phyloP scores from a whole-genome alignment of 2,888 invertebrate species.

The Diogma glabrata region DNA sequence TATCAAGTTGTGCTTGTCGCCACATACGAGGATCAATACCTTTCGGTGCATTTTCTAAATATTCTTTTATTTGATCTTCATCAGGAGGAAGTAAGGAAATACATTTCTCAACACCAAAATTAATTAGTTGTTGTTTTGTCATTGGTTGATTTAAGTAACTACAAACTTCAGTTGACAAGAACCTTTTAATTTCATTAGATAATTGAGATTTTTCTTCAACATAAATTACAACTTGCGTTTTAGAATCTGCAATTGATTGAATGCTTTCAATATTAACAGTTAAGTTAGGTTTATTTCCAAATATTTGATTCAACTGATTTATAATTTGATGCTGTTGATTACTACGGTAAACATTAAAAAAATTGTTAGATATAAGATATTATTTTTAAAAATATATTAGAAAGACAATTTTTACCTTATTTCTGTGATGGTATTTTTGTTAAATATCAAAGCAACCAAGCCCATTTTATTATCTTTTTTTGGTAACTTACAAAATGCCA shows the following conservation, averaged over 20 bases:
- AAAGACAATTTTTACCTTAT: slow-evolving; percentile 48
- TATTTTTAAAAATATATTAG: slow-evolving; percentile 22
- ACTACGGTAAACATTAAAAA: slow-evolving; percentile 32
- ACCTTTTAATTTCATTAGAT: slow-evolving; percentile 51
- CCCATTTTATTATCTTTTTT: slow-evolving; percentile 85
- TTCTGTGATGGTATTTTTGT: slow-evolving; percentile 58
- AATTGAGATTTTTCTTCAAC: slow-evolving; percentile 56
- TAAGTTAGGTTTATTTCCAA: slow-evolving; percentile 79
- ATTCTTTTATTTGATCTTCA: slow-evolving; percentile 70
- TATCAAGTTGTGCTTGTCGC: slow-evolving; percentile 92
- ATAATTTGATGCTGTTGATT: slow-evolving; percentile 59
- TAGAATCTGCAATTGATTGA: slow-evolving; percentile 65
- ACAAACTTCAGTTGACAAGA: slow-evolving; percentile 61
- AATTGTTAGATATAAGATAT: neutral
- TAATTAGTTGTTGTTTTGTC: slow-evolving; percentile 59
- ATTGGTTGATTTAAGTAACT: slow-evolving; percentile 56
- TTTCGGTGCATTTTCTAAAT: slow-evolving; percentile 79
- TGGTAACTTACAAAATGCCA: slow-evolving; percentile 83
- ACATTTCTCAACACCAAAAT: slow-evolving; percentile 59
- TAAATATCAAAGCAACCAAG: slow-evolving; percentile 72
- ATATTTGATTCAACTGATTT: slow-evolving; percentile 51
- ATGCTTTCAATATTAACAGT: slow-evolving; percentile 65
- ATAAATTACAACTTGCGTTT: slow-evolving; percentile 64
- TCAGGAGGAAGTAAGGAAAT: slow-evolving; percentile 64
- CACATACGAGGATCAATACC: slow-evolving; percentile 86